A percentile compares a stretch with the other conserved stretches of the same genome.
Conservation (phyloP, 2,888 invertebrate genomes). For the Apocheima hispidaria region DNA sequence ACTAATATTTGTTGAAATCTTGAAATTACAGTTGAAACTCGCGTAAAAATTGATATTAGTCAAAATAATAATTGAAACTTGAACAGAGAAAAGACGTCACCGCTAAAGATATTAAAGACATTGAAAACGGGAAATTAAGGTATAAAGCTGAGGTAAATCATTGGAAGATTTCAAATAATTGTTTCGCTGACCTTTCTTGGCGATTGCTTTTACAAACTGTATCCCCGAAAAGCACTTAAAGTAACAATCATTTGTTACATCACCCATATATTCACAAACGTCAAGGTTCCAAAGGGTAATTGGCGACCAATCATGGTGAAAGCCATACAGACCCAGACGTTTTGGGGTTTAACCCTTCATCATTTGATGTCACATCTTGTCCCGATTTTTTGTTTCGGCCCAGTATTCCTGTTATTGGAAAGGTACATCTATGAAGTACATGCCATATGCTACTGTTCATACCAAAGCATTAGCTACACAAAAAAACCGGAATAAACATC, state of each 20-base stretch:
- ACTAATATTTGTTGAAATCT: not conserved
- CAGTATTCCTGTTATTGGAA: slow-evolving; percentile 26
- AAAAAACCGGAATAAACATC: not conserved
- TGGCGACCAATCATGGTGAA: slow-evolving; percentile 72
- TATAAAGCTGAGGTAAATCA: not conserved
- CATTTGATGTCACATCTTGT: slow-evolving; percentile 56
- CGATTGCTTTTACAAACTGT: slow-evolving; percentile 6
- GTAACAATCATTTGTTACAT: slow-evolving; percentile 45
- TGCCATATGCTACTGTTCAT: not conserved
- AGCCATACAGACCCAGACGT: slow-evolving; percentile 58
- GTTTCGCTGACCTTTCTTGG: slow-evolving; percentile 15
- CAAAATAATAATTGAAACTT: not conserved
- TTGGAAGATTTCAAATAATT: slow-evolving; percentile 5
- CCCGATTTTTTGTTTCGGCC: slow-evolving; percentile 46
- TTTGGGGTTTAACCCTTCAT: slow-evolving; percentile 39
- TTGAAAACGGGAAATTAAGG: not conserved
- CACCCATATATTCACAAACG: slow-evolving; percentile 52
- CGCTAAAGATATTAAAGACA: too few relatives aligned
- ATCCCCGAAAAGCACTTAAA: slow-evolving; percentile 29
- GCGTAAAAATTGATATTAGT: not conserved
- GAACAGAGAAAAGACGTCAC: not conserved
- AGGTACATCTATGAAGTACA: too few relatives aligned
- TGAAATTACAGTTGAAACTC: not conserved
- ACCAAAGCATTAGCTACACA: not conserved
- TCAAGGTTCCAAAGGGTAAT: slow-evolving; percentile 62